Evolutionary conservation across 1,140 invertebrate genomes (phyloP), one percentile per base, ranked within the genome.

Genomic region (Mylabris phalerata): DNA sequence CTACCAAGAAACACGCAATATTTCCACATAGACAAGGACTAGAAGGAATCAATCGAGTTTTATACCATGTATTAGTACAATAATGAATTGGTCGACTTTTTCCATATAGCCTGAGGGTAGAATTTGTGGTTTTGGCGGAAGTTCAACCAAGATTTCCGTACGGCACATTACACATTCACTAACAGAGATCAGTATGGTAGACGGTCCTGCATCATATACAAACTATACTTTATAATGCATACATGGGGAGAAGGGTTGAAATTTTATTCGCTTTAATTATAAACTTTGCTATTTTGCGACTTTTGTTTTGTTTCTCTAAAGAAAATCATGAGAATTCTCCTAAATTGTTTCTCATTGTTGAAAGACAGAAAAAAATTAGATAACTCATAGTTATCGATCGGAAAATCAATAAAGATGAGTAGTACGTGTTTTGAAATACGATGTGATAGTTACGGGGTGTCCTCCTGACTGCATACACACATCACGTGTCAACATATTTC

Each of bases 141-240:
- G 50, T 62, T 62, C 48, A 51, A 57, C 52, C 59, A 62, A 62
- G 61, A 62, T 62, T 62, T 62, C 61, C 50, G 57, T 48, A 55
- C 61, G 61, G 61, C 61, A 62, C 57, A 62, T 62, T 62, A 62
- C 61, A 62, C 61, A 62, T 62, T 62, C 61, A 59, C 56, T 47
- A 59, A 59, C 42, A 59, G 55, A 61, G 32, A 32, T 5, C 32
- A 32, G 32, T 32, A 32, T 32, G 32, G 27, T 7, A 32, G 27
- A 32, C 27, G 7, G 7, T 32, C 32, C 32, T 19, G 19, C 1
- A 19, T 19, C 19, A 19, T 19, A 19, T 19, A 19, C 19, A 19
- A 19, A 19, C 19, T 19, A 19, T 19, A 19, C 19, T 19, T 19
- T 19, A 19, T 19, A 19, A 19, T 19, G 1, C 19, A 19, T 2